Evolutionary conservation across 2,113 vertebrate genomes (phyloP), one percentile per base, ranked within the genome.

Genomic region (Lycocorax pyrrhopterus): DNA sequence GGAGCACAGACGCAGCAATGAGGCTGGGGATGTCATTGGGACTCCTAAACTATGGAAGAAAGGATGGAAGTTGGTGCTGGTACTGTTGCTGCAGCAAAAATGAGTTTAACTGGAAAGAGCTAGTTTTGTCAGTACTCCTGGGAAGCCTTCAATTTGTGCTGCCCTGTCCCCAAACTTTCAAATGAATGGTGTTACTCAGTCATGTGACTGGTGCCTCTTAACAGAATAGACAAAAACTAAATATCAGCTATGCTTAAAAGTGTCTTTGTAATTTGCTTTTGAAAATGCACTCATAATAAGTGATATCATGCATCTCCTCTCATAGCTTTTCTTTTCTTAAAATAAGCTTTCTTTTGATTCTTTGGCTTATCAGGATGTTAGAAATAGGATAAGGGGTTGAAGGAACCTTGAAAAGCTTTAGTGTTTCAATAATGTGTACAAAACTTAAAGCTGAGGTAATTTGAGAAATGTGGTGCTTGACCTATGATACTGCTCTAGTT

Each of bases 391-490:
- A 76, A 87, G 69, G 55, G 11, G 12, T 39, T 81, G 64, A 60
- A 86, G 51, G 23, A 88, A 76, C 41, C 35, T 73, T 90, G 32
- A 60, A 83, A 85, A 88, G 43, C 55, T 59, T 68, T 46, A 75
- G 16, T 73, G 47, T 88, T 94, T 90, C 75, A 69, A 32, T 88
- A 73, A 66, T 0, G 1, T 69, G 72, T 91, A 33, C 67, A 67
- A 84, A 93, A 88, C 75, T n/a, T 94, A 72, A 84, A 75, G 81
- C 56, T 71, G 58, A 90, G 46, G 90, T 94, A 96, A 93, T 55
- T 35, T 94, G 92, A 95, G 89, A 92, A 90, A 92, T 30, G 30
- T 37, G n/a, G 41, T 90, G 33, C 68, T 88, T 96, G 92, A 93
- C 89, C 92, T 94, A 20, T 89, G 92, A 27, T 88, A 69, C 58